A percentile compares a stretch with the other conserved stretches of the same genome.
Conservation (phyloP, 1,140 invertebrate genomes). For the Papilio glaucus region DNA sequence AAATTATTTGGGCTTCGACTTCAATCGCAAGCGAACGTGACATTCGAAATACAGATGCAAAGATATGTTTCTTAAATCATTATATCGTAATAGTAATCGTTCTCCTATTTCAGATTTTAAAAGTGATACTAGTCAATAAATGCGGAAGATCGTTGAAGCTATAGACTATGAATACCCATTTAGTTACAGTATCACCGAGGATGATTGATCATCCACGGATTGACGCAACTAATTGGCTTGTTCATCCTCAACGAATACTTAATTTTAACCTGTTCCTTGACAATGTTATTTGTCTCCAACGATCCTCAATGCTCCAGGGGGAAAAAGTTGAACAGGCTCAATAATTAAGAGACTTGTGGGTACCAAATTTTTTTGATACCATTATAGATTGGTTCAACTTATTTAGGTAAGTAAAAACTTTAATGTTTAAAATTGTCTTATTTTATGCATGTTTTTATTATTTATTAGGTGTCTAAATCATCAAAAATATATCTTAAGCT, state of each 20-base stretch:
- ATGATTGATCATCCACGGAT: background rate
- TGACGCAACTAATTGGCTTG: background rate
- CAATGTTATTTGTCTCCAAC: background rate
- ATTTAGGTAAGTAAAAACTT: background rate
- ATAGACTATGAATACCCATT: background rate
- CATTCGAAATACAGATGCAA: background rate
- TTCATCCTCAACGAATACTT: background rate
- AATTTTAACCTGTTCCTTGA: background rate
- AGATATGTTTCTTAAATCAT: background rate
- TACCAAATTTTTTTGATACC: background rate
- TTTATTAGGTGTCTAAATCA: too few species aligned
- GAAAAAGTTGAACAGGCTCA: background rate
- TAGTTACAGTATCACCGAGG: constrained; percentile 5
- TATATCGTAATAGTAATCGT: background rate
- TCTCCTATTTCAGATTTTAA: background rate
- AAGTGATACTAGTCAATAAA: background rate
- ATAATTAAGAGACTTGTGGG: too few species aligned
- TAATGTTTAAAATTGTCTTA: background rate
- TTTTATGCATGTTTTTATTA: too few species aligned
- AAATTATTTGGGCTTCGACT: constrained; percentile 1
- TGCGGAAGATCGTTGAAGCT: background rate
- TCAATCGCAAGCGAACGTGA: background rate
- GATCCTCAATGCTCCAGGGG: background rate
- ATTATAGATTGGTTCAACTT: background rate
- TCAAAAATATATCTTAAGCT: too few species aligned